These are phyloP conservation scores for Xerus rutilus DNA, from an alignment of 2,797 vertebrate species.

Conservation along the genomic window DNA sequence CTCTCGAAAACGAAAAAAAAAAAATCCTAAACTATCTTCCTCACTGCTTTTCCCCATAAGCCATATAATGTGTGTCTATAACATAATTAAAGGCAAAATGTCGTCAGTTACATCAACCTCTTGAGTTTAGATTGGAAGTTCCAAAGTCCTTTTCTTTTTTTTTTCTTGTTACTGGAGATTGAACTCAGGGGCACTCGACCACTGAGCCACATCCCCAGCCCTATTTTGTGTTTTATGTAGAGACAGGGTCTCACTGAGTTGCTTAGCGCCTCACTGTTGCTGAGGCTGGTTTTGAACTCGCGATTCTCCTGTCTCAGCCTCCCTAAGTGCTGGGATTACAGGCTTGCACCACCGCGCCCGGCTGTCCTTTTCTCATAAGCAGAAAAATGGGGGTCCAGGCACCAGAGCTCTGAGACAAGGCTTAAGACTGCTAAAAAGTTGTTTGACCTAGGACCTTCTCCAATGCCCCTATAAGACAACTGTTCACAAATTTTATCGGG, in stretches of 20 bases:
- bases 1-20: constrained; percentile 46
- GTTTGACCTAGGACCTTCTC: background rate
- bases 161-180: no score
- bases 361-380: background rate
- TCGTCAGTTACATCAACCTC: background rate
- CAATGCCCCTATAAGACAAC: background rate
- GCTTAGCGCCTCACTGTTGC: no score
- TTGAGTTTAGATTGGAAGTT: background rate
- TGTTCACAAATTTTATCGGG: background rate
- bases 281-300: no score
- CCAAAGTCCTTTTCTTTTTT: background rate
- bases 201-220: no score
- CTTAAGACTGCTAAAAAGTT: background rate
- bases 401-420: background rate
- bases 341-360: no score
- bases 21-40: background rate
- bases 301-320: no score
- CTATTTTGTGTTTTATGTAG: no score
- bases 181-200: no score
- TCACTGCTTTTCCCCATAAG: background rate
- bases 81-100: constrained; percentile 7
- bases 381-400: background rate
- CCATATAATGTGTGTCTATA: background rate
- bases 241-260: no score
- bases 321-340: no score